Base-by-base conservation (phyloP, 2,888 invertebrate genomes). In the Xanthostigma xanthostigma region DNA sequence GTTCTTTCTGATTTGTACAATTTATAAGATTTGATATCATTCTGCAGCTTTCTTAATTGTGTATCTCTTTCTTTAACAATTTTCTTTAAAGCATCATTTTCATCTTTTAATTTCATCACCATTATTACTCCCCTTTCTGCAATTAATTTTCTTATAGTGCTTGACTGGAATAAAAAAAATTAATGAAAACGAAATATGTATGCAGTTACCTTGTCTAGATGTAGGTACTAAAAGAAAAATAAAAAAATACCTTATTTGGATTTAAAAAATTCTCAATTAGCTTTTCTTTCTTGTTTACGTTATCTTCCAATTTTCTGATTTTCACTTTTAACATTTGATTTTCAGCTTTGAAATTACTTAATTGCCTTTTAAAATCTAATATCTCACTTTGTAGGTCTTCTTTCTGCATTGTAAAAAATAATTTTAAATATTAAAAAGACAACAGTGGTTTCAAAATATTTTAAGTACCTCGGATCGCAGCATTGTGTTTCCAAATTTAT, bases 311-410 rank as follows among this genome's bases (percentile, higher is more conserved):
- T 50, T 59, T 58, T 9, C 60, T 57, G 51, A 60, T 53, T 56
- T 59, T 60, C 12, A 62, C 60, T 54, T 62, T 63, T 10, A 61
- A 50, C 44, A 60, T 47, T 45, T 60, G 57, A 56, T 61, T 62
- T 41, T 61, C 62, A 34, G 56, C 56, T 42, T 55, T 52, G 44
- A 55, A 50, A 39, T 53, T 49, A 9, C 55, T 51, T 44, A 60
- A 50, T 49, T 59, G 57, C 45, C 56, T 58, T 51, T 59, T 61
- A 13, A 62, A 45, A 46, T 59, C 56, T 47, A 56, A 53, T 43
- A 62, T 54, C 46, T 59, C 56, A 5, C 55, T 54, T 52, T 59
- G 55, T 41, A 62, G 54, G 48, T 59, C 60, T 50, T 60, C 57
- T 9, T 52, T 43, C 39, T 44, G 37, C 36, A 12, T 33, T 44